Conservation (phyloP, 2,797 vertebrate genomes). For the Ambastaia sidthimunki region DNA sequence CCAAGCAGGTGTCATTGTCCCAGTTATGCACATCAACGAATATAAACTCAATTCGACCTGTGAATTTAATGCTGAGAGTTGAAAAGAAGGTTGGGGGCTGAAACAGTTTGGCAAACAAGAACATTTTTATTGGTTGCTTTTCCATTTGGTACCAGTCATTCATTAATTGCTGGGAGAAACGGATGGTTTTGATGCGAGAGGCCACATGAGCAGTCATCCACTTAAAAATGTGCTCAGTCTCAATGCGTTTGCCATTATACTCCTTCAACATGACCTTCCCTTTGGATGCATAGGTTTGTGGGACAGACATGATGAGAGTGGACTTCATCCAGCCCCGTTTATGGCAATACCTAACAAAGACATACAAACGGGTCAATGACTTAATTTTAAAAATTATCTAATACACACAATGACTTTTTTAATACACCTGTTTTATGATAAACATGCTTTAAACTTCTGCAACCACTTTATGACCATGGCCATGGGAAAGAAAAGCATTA, state of each 20-base stretch:
- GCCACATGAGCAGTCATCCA: constrained; percentile 96
- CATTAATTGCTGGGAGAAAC: constrained; percentile 80
- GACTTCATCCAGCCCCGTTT: constrained; percentile 93
- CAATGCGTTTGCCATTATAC: constrained; percentile 84
- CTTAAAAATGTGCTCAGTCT: constrained; percentile 93
- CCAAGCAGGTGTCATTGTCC: constrained; percentile 86
- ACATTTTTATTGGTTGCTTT: constrained; percentile 90
- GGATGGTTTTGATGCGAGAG: constrained; percentile 93
- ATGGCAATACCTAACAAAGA: constrained; percentile 80
- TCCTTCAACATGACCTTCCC: constrained; percentile 97
- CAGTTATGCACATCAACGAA: constrained; percentile 93
- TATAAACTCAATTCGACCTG: constrained; percentile 97
- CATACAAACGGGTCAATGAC: not conserved
- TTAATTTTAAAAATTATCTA: no score
- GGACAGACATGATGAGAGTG: constrained; percentile 96
- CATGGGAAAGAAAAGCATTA: no score
- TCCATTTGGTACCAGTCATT: constrained; percentile 90
- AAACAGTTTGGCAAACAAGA: constrained; percentile 89
- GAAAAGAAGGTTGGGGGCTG: constrained; percentile 96
- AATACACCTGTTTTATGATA: no score
- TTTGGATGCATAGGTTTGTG: constrained; percentile 95
- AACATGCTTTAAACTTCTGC: not conserved
- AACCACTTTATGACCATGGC: no score
- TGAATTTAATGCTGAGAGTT: constrained; percentile 94
- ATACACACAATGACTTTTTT: no score